These are phyloP conservation scores for Teinopalpus imperialis DNA, from an alignment of 2,888 invertebrate genomes.

Conservation along the genomic window DNA sequence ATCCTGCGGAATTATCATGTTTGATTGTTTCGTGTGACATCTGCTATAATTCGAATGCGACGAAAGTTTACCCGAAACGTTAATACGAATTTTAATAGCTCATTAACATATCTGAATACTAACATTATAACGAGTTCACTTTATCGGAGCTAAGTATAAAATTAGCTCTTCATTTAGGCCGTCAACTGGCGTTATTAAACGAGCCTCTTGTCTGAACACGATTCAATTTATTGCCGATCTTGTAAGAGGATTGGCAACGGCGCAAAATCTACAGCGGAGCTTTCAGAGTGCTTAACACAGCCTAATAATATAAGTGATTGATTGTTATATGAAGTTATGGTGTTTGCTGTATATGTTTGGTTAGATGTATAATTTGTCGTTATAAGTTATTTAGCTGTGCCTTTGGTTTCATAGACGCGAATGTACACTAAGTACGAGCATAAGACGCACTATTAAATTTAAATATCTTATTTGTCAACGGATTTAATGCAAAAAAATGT, in stretches of 20 bases:
- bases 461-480: too few species aligned
- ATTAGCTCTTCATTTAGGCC: slow-evolving; percentile 28
- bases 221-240: slow-evolving; percentile 47
- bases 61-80: slow-evolving; percentile 11
- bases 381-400: too few species aligned
- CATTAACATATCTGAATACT: slow-evolving; percentile 7
- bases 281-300: slow-evolving; percentile 12
- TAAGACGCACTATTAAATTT: too few species aligned
- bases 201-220: slow-evolving; percentile 42
- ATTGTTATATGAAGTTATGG: not conserved
- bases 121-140: not conserved
- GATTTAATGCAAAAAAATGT: too few species aligned
- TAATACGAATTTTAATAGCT: slow-evolving; percentile 15
- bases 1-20: not conserved
- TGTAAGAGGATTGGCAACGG: slow-evolving; percentile 41
- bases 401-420: too few species aligned
- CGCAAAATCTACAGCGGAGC: slow-evolving; percentile 30
- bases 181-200: slow-evolving; percentile 39
- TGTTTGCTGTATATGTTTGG: not conserved
- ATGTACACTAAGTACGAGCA: too few species aligned
- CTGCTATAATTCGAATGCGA: not conserved
- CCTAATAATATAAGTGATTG: slow-evolving; percentile 5
- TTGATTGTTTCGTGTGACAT: not conserved
- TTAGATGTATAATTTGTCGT: too few species aligned
- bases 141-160: slow-evolving; percentile 21